These are phyloP conservation scores for Agrilus cyanescens DNA, from an alignment of 2,888 invertebrate genomes.

Conservation along the genomic window DNA sequence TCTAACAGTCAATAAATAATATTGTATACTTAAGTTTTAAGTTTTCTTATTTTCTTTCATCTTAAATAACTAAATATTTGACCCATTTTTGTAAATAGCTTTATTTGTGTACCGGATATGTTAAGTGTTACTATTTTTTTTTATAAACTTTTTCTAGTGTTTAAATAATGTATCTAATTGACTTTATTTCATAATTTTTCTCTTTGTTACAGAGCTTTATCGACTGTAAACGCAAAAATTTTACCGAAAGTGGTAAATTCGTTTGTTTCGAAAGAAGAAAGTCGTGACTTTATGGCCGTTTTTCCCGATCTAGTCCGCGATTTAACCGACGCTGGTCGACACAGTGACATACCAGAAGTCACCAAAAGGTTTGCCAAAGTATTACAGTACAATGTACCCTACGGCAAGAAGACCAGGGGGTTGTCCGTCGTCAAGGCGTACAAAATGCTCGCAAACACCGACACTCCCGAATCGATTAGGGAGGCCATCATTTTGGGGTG, in stretches of 20 bases:
- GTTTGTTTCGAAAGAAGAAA: slow-evolving; percentile 59
- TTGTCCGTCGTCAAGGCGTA: slow-evolving; percentile 63
- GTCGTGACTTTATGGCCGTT: slow-evolving; percentile 75
- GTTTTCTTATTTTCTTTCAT: no score
- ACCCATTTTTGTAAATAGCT: no score
- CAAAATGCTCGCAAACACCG: slow-evolving; percentile 53
- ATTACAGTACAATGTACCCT: slow-evolving; percentile 84
- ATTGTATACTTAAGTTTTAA: no score
- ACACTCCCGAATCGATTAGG: slow-evolving; percentile 67
- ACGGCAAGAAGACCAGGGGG: slow-evolving; percentile 78
- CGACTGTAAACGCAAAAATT: slow-evolving; percentile 49
- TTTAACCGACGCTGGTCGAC: slow-evolving; percentile 63
- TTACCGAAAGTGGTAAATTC: slow-evolving; percentile 49
- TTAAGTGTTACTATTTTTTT: no score
- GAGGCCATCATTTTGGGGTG: slow-evolving; percentile 80
- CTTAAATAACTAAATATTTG: no score
- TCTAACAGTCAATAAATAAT: no score
- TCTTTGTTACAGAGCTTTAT: slow-evolving; percentile 36
- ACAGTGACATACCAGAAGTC: slow-evolving; percentile 66
- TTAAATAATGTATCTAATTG: no score
- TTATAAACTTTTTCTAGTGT: no score
- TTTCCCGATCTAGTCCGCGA: slow-evolving; percentile 81
- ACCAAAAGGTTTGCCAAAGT: slow-evolving; percentile 73
- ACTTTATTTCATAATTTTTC: neutral
- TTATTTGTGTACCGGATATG: no score